phyloP scores from a whole-genome alignment of 2,113 vertebrate genomes.

The Penelope pileata region DNA sequence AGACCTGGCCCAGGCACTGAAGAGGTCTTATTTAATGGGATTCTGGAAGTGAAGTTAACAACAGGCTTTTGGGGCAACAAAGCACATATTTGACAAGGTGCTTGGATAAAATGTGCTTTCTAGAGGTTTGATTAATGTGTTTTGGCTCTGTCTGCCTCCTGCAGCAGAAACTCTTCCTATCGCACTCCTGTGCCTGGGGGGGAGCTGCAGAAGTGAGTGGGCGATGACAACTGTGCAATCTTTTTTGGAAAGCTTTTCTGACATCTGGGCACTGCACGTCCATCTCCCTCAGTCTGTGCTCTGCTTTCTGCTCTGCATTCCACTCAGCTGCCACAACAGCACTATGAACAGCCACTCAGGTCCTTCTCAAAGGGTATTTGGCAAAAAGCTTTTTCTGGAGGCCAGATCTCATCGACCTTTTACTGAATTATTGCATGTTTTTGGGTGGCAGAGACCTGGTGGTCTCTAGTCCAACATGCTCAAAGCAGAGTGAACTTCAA shows the following conservation, averaged over 20 bases:
- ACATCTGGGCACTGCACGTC: fast-evolving
- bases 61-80: neutral
- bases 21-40: neutral
- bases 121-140: neutral
- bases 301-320: neutral
- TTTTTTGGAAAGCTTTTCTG: neutral
- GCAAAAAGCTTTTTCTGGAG: neutral
- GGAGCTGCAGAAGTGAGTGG: neutral
- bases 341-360: neutral
- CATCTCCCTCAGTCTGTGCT: neutral
- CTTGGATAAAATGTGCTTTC: neutral
- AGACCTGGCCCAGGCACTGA: neutral
- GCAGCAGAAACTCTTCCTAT: neutral
- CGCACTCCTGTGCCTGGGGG: neutral
- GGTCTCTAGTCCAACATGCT: neutral
- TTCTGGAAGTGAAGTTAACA: constrained; percentile 17
- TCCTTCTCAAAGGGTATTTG: neutral
- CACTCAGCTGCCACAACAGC: neutral
- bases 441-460: neutral
- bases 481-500: neutral
- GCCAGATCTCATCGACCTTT: neutral
- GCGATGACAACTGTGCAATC: neutral
- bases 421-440: neutral
- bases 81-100: neutral
- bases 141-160: neutral